Evolutionary conservation across 2,888 invertebrate species (phyloP).

Genomic region (Eucera pruinosa): DNA sequence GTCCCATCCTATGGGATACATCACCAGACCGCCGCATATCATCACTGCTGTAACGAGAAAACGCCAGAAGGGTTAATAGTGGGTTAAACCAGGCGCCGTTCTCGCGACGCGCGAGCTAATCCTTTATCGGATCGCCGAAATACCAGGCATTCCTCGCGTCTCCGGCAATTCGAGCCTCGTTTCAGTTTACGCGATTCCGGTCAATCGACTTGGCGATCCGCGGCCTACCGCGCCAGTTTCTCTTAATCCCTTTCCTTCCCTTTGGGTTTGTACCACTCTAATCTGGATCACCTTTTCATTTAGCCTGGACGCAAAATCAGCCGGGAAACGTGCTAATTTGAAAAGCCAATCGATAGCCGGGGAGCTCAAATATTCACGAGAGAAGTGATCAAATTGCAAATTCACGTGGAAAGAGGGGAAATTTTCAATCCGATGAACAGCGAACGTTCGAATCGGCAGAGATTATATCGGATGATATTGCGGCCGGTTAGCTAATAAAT

Average conservation of each 20-base stretch:
- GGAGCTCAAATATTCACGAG: background rate
- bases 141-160: slow-evolving; percentile 11
- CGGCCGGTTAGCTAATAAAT: background rate
- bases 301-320: too few species aligned
- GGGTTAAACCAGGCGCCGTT: background rate
- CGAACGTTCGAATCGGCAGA: background rate
- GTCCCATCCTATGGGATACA: slow-evolving; percentile 88
- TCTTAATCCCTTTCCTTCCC: background rate
- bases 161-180: slow-evolving; percentile 17
- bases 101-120: background rate
- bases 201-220: background rate
- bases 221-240: slow-evolving; percentile 19
- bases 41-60: slow-evolving; percentile 85
- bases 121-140: slow-evolving; percentile 22
- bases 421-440: too few species aligned
- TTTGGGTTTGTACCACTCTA: background rate
- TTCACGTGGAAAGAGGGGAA: background rate
- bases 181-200: slow-evolving; percentile 5
- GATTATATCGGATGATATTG: background rate
- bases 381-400: background rate
- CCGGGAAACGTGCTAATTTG: too few species aligned
- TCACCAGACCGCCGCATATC: slow-evolving; percentile 86
- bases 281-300: too few species aligned
- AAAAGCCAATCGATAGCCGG: too few species aligned
- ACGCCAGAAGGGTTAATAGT: slow-evolving; percentile 23